Percentiles rank a stretch among this genome's conserved stretches.
Evolutionary conservation across 2,113 vertebrate genomes (phyloP).

Genomic region (Oryzias celebensis): DNA sequence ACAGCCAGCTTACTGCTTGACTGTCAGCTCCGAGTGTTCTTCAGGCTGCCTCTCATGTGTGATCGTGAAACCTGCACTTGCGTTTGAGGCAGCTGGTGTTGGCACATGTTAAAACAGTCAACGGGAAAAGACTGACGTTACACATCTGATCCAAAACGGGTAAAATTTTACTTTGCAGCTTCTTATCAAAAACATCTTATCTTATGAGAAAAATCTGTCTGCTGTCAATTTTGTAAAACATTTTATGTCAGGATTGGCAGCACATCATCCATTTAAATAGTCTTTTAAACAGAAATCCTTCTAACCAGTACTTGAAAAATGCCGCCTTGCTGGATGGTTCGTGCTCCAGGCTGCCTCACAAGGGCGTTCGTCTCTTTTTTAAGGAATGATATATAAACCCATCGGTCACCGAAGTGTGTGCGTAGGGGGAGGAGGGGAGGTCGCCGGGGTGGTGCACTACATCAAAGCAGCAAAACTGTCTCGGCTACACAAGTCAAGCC

Average conservation of each 20-base stretch:
- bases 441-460: slow-evolving; percentile 8
- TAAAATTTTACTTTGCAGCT: background rate
- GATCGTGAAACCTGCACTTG: background rate
- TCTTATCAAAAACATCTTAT: no score
- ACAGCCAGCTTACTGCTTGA: background rate
- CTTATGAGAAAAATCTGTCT: no score
- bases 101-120: background rate
- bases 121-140: no score
- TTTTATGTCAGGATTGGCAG: background rate
- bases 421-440: background rate
- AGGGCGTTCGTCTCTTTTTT: slow-evolving; percentile 19
- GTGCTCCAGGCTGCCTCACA: slow-evolving; percentile 20
- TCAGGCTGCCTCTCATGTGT: background rate
- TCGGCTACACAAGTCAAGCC: slow-evolving; percentile 6
- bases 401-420: slow-evolving; percentile 4
- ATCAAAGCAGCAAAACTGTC: slow-evolving; percentile 36
- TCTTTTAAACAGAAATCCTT: slow-evolving; percentile 4
- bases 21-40: background rate
- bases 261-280: background rate
- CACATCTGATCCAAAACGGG: background rate
- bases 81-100: slow-evolving; percentile 2
- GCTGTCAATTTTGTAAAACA: no score
- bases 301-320: slow-evolving; percentile 18
- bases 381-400: slow-evolving; percentile 48
- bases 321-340: slow-evolving; percentile 15